Percentiles rank a stretch among this genome's conserved stretches.
Evolutionary conservation across 2,113 vertebrate species (phyloP).

Genomic region (Danionella cerebrum): DNA sequence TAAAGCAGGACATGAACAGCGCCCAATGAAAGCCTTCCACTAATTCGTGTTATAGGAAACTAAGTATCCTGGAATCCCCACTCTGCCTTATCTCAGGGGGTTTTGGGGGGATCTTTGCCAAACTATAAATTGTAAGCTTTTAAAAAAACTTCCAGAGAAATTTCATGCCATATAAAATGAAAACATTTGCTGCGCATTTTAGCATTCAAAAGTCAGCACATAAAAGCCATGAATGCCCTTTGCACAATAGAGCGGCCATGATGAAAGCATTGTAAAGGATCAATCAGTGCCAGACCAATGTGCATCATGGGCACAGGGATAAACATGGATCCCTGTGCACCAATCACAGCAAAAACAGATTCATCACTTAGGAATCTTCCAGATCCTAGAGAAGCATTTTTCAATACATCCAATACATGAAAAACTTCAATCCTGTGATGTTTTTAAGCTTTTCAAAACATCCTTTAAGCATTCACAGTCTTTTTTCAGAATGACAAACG

Average conservation of each 20-base stretch:
- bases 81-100: slow-evolving; percentile 45
- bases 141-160: slow-evolving; percentile 39
- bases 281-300: slow-evolving; percentile 48
- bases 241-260: slow-evolving; percentile 47
- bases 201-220: slow-evolving; percentile 30
- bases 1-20: slow-evolving; percentile 38
- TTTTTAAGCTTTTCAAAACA: too few species aligned
- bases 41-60: slow-evolving; percentile 39
- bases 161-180: slow-evolving; percentile 51
- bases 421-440: too few species aligned
- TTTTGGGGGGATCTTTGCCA: slow-evolving; percentile 46
- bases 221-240: slow-evolving; percentile 30
- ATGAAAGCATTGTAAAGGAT: slow-evolving; percentile 48
- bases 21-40: slow-evolving; percentile 45
- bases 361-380: too few species aligned
- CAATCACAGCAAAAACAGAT: too few species aligned
- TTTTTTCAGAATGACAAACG: background rate
- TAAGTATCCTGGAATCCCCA: slow-evolving; percentile 55
- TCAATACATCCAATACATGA: too few species aligned
- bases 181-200: slow-evolving; percentile 25
- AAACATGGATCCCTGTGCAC: slow-evolving; percentile 52
- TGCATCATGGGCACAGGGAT: slow-evolving; percentile 51
- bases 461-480: background rate
- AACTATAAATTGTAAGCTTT: slow-evolving; percentile 36
- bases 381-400: too few species aligned